A percentile compares a stretch with the other conserved stretches of the same genome.
These are phyloP conservation scores for Mormyrops boulengeri DNA, from an alignment of 2,797 vertebrate genomes.

Conservation along the genomic window DNA sequence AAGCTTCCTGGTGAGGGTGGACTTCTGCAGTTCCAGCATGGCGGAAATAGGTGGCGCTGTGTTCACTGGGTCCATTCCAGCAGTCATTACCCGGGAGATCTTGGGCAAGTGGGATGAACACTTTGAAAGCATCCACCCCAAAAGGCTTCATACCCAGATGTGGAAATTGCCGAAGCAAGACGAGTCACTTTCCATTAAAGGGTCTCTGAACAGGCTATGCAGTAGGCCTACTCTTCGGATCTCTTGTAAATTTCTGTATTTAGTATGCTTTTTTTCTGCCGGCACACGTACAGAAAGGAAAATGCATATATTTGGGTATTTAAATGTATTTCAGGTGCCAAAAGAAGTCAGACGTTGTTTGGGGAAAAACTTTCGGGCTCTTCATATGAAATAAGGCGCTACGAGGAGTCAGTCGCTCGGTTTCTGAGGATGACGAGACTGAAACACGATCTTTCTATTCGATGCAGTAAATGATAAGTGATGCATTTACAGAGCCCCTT, in stretches of 20 bases:
- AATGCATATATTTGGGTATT: background rate
- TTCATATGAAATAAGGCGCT: background rate
- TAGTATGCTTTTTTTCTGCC: background rate
- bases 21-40: background rate
- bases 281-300: background rate
- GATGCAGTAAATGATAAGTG: conserved; percentile 15
- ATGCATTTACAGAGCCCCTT: conserved; percentile 22
- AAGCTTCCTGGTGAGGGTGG: background rate
- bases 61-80: background rate
- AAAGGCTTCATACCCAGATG: background rate
- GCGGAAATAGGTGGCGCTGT: background rate
- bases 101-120: background rate
- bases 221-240: background rate
- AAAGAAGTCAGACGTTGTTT: background rate
- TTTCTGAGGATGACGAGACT: background rate
- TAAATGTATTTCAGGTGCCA: background rate
- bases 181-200: background rate
- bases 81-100: background rate
- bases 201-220: background rate
- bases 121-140: background rate
- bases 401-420: background rate
- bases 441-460: conserved; percentile 11
- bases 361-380: background rate
- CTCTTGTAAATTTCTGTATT: background rate
- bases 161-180: background rate